These are phyloP conservation scores for Anarrhichthys ocellatus DNA, from an alignment of 2,113 vertebrate species.

Conservation along the genomic window DNA sequence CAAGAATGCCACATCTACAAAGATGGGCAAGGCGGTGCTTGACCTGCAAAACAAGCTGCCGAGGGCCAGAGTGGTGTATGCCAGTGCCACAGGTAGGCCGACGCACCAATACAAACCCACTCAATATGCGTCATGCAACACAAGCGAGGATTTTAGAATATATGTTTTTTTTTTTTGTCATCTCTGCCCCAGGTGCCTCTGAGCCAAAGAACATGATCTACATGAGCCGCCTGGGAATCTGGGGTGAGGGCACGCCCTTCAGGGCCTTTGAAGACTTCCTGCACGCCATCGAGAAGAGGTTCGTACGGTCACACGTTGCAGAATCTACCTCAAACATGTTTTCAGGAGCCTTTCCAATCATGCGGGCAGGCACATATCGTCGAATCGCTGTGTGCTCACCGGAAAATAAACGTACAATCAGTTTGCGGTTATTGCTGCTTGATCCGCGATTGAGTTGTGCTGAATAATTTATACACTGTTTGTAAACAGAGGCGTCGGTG, in stretches of 20 bases:
- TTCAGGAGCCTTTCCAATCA: neutral
- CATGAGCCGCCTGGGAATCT: conserved; percentile 99
- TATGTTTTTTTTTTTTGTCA: neutral
- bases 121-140: neutral
- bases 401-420: conserved; percentile 7
- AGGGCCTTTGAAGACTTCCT: conserved; percentile 95
- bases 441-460: conserved; percentile 17
- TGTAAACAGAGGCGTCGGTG: conserved; percentile 91
- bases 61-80: conserved; percentile 94
- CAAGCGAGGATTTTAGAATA: neutral
- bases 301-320: conserved; percentile 35
- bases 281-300: conserved; percentile 97
- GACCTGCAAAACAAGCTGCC: conserved; percentile 97
- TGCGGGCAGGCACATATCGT: neutral
- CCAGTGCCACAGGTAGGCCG: conserved; percentile 94
- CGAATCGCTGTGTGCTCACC: neutral
- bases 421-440: conserved; percentile 5
- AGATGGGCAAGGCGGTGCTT: conserved; percentile 98
- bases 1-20: conserved; percentile 97
- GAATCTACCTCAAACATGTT: neutral
- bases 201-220: conserved; percentile 99
- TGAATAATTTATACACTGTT: conserved; percentile 42
- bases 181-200: conserved; percentile 89
- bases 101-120: neutral
- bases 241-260: conserved; percentile 97